Evolutionary conservation across 2,113 vertebrate species (phyloP), one percentile per base, ranked within the genome.

Genomic region (Rhineura floridana): DNA sequence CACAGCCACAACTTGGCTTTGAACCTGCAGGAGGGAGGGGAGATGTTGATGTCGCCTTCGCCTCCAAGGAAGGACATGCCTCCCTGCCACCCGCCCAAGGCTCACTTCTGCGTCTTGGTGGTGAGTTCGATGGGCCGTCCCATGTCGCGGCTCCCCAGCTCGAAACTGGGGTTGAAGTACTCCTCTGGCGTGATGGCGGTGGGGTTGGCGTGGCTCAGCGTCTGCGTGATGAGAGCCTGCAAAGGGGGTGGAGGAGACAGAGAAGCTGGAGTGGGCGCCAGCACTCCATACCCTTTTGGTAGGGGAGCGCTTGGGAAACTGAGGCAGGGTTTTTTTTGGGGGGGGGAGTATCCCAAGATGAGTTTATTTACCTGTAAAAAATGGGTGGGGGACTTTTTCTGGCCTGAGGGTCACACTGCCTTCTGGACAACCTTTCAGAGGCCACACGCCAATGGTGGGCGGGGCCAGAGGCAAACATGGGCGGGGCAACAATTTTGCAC

Each of bases 51-150:
- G n/a, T n/a, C n/a, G n/a, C n/a, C n/a, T n/a, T n/a, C n/a, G n/a
- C n/a, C n/a, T n/a, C 28, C 33, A 0, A 11, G 23, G 2, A 0
- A 10, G n/a, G 6, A 1, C 3, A 25, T 1, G 39, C 9, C 25
- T 5, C 2, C 33, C 6, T 1, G 15, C 72, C 1, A 85, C 82
- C 90, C 59, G 36, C 21, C 33, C 89, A 1, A 28, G 9, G 39
- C 97, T 98, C 96, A 99, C 99, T 98, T 99, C 97, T 99, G 99
- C 11, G 98, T 99, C 97, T 99, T 99, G 92, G 98, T 99, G 95
- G 98, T 99, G 94, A 99, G 98, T 87, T 99, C 98, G 95, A 98
- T 98, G 88, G 98, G 98, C 87, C 98, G 97, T 46, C 99, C 98
- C 94, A 99, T 98, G 96, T 99, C 98, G 52, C 98, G 97, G 90